Conservation (phyloP, 1,140 invertebrate species). For the Psilanteris sp. region DNA sequence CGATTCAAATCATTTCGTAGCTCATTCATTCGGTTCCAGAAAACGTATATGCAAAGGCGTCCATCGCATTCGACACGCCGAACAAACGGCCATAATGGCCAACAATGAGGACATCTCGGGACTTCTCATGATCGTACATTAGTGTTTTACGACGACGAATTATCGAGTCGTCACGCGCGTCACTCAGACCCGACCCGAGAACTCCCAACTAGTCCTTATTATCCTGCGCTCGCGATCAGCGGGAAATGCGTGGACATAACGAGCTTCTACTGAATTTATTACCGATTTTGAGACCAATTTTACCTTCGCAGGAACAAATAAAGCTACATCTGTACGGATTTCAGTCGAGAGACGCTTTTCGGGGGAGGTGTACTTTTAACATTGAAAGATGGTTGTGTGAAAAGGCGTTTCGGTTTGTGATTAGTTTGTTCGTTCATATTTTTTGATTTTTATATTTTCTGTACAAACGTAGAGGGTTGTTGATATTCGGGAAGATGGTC, state of each 20-base stretch:
- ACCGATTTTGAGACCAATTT: conserved; percentile 1
- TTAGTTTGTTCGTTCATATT: too few species aligned
- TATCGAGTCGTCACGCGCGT: conserved; percentile 73
- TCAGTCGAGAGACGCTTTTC: too few species aligned
- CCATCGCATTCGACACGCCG: conserved; percentile 63
- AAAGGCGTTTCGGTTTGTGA: too few species aligned
- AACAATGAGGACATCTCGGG: conserved; percentile 58
- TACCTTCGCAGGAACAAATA: too few species aligned
- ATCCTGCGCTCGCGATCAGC: conserved; percentile 39
- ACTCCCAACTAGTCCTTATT: conserved; percentile 60
- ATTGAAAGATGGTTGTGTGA: too few species aligned
- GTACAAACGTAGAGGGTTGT: too few species aligned
- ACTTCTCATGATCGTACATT: conserved; percentile 74
- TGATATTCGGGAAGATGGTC: too few species aligned
- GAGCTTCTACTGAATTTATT: conserved; percentile 36
- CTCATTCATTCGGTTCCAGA: conserved; percentile 53
- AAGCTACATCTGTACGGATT: too few species aligned
- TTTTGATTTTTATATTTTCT: too few species aligned
- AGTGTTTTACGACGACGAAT: conserved; percentile 75
- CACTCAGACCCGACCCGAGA: conserved; percentile 63
- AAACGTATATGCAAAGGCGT: conserved; percentile 62
- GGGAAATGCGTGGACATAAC: conserved; percentile 43
- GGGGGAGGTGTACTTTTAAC: too few species aligned
- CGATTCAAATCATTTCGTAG: conserved; percentile 50
- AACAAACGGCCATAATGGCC: conserved; percentile 57